Evolutionary conservation across 2,888 invertebrate species (phyloP).

Genomic region (Serripes groenlandicus): DNA sequence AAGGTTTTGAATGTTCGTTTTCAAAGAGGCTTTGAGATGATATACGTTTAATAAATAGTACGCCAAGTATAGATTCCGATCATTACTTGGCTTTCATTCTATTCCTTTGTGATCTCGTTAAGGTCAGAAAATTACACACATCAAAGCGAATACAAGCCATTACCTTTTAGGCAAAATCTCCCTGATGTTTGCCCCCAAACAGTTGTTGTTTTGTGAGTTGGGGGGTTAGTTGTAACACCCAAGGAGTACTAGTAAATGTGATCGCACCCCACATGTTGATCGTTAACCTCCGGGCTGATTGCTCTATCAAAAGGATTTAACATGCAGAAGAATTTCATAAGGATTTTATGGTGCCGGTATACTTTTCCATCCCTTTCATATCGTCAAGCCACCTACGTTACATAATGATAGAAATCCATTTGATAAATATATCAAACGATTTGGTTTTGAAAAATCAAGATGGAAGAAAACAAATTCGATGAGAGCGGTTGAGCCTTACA

Average conservation of each 20-base stretch:
- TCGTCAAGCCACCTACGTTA: conserved; percentile 38
- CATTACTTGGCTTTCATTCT: neutral
- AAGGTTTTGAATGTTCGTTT: too few relatives aligned
- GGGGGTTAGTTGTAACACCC: conserved; percentile 36
- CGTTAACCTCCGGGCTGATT: conserved; percentile 50
- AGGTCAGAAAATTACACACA: neutral
- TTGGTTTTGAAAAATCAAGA: conserved; percentile 7
- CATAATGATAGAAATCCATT: conserved; percentile 30
- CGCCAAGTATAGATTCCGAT: too few relatives aligned
- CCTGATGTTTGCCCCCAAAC: neutral
- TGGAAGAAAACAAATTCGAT: neutral
- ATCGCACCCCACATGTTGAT: conserved; percentile 50
- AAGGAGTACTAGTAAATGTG: conserved; percentile 49
- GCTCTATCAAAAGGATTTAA: conserved; percentile 38
- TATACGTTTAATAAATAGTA: too few relatives aligned
- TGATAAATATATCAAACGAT: conserved; percentile 14
- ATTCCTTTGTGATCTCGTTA: neutral
- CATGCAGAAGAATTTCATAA: conserved; percentile 21
- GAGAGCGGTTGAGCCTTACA: neutral
- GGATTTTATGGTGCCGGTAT: conserved; percentile 33
- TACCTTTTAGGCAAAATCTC: neutral
- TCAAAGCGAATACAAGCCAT: neutral
- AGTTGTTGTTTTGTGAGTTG: conserved; percentile 13
- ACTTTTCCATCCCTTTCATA: conserved; percentile 25
- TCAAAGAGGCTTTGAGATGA: too few relatives aligned